These are phyloP conservation scores for Heterotis niloticus DNA, from an alignment of 2,113 vertebrate species.

Conservation along the genomic window DNA sequence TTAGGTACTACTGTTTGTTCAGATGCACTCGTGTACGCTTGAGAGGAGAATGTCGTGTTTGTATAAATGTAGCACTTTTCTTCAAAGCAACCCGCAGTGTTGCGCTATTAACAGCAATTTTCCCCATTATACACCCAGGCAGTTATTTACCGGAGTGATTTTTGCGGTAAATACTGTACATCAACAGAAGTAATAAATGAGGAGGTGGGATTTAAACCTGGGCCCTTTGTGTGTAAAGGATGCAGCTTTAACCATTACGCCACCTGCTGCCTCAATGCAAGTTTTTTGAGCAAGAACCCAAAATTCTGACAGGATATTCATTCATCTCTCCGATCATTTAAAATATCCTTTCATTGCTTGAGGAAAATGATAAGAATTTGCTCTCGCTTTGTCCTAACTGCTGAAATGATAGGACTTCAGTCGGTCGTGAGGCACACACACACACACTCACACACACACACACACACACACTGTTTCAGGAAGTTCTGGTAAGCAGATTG, in stretches of 20 bases:
- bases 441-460: not conserved
- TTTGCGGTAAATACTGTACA: too few species aligned
- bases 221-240: too few species aligned
- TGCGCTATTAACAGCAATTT: too few species aligned
- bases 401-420: slow-evolving; percentile 5
- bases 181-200: too few species aligned
- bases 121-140: too few species aligned
- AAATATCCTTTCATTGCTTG: slow-evolving; percentile 35
- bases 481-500: slow-evolving; percentile 6
- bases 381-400: slow-evolving; percentile 19
- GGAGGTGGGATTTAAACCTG: too few species aligned
- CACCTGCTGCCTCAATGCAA: too few species aligned
- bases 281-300: slow-evolving; percentile 19
- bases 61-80: too few species aligned
- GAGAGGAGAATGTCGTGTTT: not conserved
- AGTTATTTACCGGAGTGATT: too few species aligned
- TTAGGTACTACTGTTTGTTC: not conserved
- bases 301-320: slow-evolving; percentile 30
- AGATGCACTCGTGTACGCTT: not conserved
- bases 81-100: too few species aligned
- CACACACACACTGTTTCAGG: not conserved
- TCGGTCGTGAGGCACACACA: not conserved
- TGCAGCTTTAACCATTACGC: too few species aligned
- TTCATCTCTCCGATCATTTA: slow-evolving; percentile 38
- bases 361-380: slow-evolving; percentile 31